These are phyloP conservation scores for Crotalus adamanteus DNA, from an alignment of 2,797 vertebrate species.

Conservation along the genomic window DNA sequence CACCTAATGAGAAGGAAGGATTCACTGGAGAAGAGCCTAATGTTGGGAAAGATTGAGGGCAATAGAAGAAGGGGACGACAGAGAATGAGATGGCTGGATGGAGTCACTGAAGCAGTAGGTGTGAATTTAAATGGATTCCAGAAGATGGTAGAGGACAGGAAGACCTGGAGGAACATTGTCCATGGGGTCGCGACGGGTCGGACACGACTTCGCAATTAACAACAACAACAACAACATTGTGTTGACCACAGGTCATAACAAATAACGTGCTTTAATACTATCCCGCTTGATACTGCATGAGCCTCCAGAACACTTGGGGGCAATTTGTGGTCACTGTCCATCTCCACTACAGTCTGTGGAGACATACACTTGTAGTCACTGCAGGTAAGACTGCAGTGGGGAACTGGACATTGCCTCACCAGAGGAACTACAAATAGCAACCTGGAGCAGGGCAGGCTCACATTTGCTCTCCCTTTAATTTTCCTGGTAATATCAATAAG, in stretches of 20 bases:
- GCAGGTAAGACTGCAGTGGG: neutral
- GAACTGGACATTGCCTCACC: neutral
- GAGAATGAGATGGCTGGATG: no score
- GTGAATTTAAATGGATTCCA: no score
- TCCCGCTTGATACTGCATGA: neutral
- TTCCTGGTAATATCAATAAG: neutral
- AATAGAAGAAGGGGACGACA: no score
- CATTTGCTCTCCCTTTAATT: neutral
- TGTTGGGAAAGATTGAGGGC: no score
- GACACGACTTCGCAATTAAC: no score
- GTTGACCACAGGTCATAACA: neutral
- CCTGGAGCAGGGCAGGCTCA: neutral
- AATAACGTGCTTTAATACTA: neutral
- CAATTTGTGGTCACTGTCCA: neutral
- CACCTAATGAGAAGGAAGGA: no score
- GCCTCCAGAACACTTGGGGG: neutral
- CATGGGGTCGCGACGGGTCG: no score
- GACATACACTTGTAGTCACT: neutral
- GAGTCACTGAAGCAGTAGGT: no score
- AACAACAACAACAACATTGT: no score
- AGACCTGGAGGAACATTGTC: no score
- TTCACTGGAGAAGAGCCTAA: no score
- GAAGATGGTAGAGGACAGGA: no score
- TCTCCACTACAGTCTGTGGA: neutral
- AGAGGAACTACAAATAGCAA: neutral